Base-by-base conservation (phyloP, 2,113 vertebrate genomes). In the Tupaia tana region DNA sequence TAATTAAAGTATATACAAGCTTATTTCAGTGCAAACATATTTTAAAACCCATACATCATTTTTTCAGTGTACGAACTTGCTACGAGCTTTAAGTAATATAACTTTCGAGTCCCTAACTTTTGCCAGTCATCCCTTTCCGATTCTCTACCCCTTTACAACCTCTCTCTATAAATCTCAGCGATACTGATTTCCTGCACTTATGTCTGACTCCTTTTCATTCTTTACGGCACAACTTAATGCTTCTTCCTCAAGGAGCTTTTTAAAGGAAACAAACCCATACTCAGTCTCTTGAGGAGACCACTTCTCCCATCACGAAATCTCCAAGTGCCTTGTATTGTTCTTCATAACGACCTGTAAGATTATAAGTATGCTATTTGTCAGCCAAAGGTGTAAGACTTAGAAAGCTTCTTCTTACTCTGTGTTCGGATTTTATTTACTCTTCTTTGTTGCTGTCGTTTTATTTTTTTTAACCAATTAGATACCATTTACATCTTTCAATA, bases 81-180 rank as follows among this genome's bases (percentile, higher is more conserved):
- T 6, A 43, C 6, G 43, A 43, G 43, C 43, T 43, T 43, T 43
- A 43, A 43, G 43, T 43, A 43, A 43, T 9, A 10, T 4, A 25
- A 22, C 1, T 18, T 79, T 31, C 0, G 58, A 69, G 83, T 8
- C 13, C 75, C 59, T 82, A 58, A 13, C 24, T 61, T 81, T 95
- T 69, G 3, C 6, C 25, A 3, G 29, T 7, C 59, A 82, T 75
- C 12, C 34, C 52, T 59, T 52, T 88, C n/a, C 73, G n/a, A 69
- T 87, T 85, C 71, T 92, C 73, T 58, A 52, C 13, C 25, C 3
- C 10, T 84, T 7, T 75, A 19, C 1, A 16, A 31, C 5, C 16
- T 90, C 13, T 25, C 25, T 95, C 31, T 84, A 25, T 70, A 43
- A 93, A 75, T 95, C 85, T 43, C n/a, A 88, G 18, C 66, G 14